Conservation (phyloP, 2,113 vertebrate genomes). For the Hippocampus barbouri region DNA sequence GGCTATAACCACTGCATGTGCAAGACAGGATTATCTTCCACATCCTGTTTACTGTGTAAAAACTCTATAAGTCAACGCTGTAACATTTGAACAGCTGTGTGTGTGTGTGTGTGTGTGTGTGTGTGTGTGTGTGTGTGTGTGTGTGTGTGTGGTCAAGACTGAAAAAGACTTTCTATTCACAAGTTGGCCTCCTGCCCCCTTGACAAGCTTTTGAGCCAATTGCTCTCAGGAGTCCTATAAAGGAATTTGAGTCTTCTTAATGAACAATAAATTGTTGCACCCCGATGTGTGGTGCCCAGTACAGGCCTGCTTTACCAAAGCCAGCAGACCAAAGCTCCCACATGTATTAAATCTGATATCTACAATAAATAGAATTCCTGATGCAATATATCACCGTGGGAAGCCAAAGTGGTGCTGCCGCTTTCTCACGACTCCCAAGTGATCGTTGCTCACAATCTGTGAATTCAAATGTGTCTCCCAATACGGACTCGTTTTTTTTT, state of each 20-base stretch:
- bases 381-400: conserved; percentile 23
- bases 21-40: not conserved
- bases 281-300: conserved; percentile 8
- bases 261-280: conserved; percentile 35
- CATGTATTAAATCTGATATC: conserved; percentile 38
- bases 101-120: conserved; percentile 9
- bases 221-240: conserved; percentile 2
- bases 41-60: conserved; percentile 3
- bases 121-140: conserved; percentile 11
- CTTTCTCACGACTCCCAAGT: conserved; percentile 2
- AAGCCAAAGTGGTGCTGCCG: conserved; percentile 23
- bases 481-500: not conserved
- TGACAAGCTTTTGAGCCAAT: conserved; percentile 18
- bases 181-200: conserved; percentile 10
- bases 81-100: conserved; percentile 14
- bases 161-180: conserved; percentile 34
- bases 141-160: conserved; percentile 4
- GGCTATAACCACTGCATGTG: not conserved
- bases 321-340: conserved; percentile 18
- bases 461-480: conserved; percentile 12
- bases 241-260: conserved; percentile 21
- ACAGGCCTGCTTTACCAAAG: conserved; percentile 6
- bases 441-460: conserved; percentile 11
- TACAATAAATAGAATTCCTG: conserved; percentile 32
- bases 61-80: not conserved